A percentile compares a stretch with the other conserved stretches of the same genome.
phyloP scores from a whole-genome alignment of 1,140 invertebrate species.

The Sogatella furcifera region DNA sequence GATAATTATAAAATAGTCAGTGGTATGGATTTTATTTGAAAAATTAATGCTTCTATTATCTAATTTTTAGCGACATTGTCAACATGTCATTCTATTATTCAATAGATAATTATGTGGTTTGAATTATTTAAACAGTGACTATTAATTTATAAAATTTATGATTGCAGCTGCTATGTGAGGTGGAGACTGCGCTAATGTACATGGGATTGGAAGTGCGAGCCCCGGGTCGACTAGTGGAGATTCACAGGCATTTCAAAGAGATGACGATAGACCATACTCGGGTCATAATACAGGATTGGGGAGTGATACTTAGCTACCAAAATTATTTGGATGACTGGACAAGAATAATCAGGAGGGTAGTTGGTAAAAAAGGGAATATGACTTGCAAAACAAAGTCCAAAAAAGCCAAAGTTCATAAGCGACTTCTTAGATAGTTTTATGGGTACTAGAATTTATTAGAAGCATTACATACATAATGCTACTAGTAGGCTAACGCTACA shows the following conservation, averaged over 20 bases:
- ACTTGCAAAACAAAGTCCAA: slow-evolving; percentile 15
- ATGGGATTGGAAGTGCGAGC: slow-evolving; percentile 26
- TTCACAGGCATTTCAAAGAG: slow-evolving; percentile 30
- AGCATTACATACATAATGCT: no score
- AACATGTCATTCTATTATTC: no score
- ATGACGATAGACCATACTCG: slow-evolving; percentile 28
- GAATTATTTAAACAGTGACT: no score
- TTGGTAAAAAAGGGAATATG: slow-evolving; percentile 26
- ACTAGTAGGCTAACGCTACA: no score
- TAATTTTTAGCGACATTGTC: no score
- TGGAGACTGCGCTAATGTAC: slow-evolving; percentile 34
- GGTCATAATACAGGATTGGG: slow-evolving; percentile 36
- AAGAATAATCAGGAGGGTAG: slow-evolving; percentile 28
- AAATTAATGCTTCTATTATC: no score
- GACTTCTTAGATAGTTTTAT: no score
- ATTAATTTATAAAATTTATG: background rate
- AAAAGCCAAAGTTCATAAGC: background rate
- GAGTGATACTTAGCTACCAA: slow-evolving; percentile 33
- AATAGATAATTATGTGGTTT: no score
- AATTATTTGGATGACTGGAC: slow-evolving; percentile 36
- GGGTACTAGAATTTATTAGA: no score
- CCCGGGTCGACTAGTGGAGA: slow-evolving; percentile 13
- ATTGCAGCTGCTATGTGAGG: slow-evolving; percentile 36
- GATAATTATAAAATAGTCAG: no score
- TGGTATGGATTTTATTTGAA: no score